These are phyloP conservation scores for Bombus superbus DNA, from an alignment of 1,140 invertebrate species.

Conservation along the genomic window DNA sequence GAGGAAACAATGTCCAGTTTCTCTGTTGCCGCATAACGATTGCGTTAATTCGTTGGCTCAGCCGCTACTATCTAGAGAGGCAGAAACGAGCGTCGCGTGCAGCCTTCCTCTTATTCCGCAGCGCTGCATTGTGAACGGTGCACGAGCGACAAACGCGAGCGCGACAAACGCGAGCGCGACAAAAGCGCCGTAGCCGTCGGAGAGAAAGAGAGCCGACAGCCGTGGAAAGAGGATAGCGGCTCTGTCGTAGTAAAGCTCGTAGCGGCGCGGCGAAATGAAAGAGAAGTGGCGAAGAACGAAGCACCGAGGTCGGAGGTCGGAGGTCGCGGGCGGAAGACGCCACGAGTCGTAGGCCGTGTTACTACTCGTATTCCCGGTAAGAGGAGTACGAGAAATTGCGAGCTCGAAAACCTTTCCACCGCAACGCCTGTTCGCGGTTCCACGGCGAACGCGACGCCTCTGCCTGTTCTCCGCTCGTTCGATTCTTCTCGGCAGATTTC, in stretches of 20 bases:
- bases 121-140: conserved; percentile 5
- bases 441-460: not conserved
- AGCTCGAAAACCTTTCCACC: conserved; percentile 43
- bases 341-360: conserved; percentile 20
- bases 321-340: not conserved
- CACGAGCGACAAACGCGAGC: not conserved
- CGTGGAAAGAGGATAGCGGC: conserved; percentile 18
- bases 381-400: conserved; percentile 53
- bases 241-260: conserved; percentile 40
- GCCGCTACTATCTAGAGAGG: not conserved
- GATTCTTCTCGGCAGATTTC: conserved; percentile 34
- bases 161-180: conserved; percentile 38
- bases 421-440: conserved; percentile 13
- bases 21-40: conserved; percentile 11
- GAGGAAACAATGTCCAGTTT: conserved; percentile 1
- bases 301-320: not conserved
- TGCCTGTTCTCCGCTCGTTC: conserved; percentile 30
- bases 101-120: conserved; percentile 19
- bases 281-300: not conserved
- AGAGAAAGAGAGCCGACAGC: conserved; percentile 23
- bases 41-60: conserved; percentile 24
- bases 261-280: conserved; percentile 19
- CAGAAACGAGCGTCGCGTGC: conserved; percentile 2
- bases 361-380: conserved; percentile 36
- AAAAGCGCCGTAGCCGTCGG: conserved; percentile 8